Evolutionary conservation across 2,113 vertebrate genomes (phyloP).

Genomic region (Anthoscopus minutus): DNA sequence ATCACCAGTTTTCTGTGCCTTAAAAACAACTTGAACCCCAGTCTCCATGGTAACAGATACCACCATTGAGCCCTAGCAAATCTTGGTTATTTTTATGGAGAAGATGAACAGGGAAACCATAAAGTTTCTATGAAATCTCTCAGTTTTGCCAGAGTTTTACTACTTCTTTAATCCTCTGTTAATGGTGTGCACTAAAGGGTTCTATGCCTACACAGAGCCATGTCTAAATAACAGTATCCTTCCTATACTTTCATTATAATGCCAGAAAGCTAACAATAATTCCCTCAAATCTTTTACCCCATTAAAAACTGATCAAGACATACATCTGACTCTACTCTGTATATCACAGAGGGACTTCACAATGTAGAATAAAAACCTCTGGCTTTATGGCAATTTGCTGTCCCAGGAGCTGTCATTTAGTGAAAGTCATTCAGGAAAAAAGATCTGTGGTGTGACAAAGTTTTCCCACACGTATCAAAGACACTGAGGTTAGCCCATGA

Average conservation of each 20-base stretch:
- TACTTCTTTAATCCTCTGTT: conserved; percentile 1
- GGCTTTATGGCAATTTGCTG: neutral
- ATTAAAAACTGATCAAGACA: neutral
- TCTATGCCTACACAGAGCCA: neutral
- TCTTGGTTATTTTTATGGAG: conserved; percentile 25
- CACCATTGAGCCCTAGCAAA: neutral
- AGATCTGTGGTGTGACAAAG: neutral
- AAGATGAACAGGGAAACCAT: conserved; percentile 6
- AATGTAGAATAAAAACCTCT: neutral
- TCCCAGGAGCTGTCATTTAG: neutral
- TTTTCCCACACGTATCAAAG: neutral
- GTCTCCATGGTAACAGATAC: conserved; percentile 34
- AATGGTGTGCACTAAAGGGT: neutral
- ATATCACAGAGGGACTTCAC: neutral
- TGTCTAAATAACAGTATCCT: neutral
- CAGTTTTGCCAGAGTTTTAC: neutral
- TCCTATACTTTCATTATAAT: neutral
- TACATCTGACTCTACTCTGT: neutral
- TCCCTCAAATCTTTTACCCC: neutral
- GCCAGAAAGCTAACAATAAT: neutral
- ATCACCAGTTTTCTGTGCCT: neutral
- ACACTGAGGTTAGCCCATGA: neutral
- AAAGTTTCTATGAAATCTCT: conserved; percentile 4
- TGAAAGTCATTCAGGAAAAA: neutral
- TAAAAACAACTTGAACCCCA: conserved; percentile 30